Percentiles rank a stretch among this genome's conserved stretches.
Evolutionary conservation across 1,140 invertebrate genomes (phyloP).

Genomic region (Hyles euphorbiae): DNA sequence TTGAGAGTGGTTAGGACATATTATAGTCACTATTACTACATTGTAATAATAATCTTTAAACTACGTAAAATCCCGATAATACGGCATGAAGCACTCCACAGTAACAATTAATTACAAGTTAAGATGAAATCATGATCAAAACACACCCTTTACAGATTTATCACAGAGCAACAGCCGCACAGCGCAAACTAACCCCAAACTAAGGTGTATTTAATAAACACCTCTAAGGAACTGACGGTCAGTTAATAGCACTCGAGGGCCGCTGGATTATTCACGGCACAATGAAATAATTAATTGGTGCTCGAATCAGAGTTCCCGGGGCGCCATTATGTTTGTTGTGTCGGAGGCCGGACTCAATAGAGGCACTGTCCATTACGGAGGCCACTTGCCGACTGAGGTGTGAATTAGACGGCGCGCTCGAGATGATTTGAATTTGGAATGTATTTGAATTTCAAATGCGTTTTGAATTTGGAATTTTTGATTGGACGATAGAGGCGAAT

Average conservation of each 20-base stretch:
- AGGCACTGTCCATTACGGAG: conserved; percentile 35
- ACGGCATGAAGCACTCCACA: no score
- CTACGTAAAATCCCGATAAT: no score
- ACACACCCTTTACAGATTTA: no score
- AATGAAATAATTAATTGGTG: conserved; percentile 73
- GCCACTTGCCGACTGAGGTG: conserved; percentile 35
- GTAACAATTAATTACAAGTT: no score
- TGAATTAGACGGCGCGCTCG: conserved; percentile 29
- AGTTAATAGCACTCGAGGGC: conserved; percentile 62
- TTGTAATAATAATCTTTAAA: no score
- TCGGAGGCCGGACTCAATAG: conserved; percentile 33
- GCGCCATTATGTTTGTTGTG: conserved; percentile 41
- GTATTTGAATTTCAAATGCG: neutral
- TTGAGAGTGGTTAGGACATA: no score
- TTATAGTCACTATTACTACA: no score
- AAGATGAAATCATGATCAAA: no score
- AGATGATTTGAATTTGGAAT: conserved; percentile 11
- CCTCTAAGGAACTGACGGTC: conserved; percentile 66
- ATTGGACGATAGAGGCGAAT: no score
- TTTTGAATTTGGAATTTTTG: conserved; percentile 23
- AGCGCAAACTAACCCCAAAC: conserved; percentile 38
- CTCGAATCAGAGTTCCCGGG: conserved; percentile 57
- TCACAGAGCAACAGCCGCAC: neutral
- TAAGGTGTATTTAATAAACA: conserved; percentile 67
- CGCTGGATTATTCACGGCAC: conserved; percentile 49